Conservation (phyloP, 1,140 invertebrate species). For the Alviniconcha marisindica region DNA sequence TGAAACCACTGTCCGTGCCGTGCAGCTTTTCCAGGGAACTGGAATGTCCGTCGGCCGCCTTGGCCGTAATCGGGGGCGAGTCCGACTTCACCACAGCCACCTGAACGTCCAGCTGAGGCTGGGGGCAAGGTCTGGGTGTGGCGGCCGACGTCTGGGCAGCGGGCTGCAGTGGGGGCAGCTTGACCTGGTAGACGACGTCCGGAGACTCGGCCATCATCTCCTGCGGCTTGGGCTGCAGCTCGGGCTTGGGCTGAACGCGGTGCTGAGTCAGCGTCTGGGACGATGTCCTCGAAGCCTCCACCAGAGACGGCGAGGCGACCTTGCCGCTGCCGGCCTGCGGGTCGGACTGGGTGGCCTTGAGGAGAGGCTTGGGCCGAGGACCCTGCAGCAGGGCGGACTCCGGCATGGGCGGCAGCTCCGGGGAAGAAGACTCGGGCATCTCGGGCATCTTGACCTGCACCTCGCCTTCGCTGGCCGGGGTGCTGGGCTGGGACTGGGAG, state of each 20-base stretch:
- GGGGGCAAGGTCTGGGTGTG: no score
- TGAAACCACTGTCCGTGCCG: slow-evolving; percentile 24
- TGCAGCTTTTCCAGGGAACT: slow-evolving; percentile 17
- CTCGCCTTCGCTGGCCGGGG: slow-evolving; percentile 13
- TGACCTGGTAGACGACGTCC: neutral
- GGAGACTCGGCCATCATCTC: neutral
- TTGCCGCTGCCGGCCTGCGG: neutral
- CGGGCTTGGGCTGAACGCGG: neutral
- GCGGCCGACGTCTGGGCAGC: neutral
- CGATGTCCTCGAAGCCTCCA: slow-evolving; percentile 6
- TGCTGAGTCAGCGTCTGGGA: slow-evolving; percentile 7
- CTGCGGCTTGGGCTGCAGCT: neutral
- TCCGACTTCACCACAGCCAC: neutral
- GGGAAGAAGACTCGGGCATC: neutral
- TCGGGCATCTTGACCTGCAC: slow-evolving; percentile 2
- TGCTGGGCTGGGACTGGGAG: slow-evolving; percentile 26
- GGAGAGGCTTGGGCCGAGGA: neutral
- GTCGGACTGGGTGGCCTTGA: slow-evolving; percentile 26
- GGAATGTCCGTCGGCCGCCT: neutral
- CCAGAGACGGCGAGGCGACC: neutral
- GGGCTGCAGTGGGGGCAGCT: slow-evolving; percentile 9
- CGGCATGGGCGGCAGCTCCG: slow-evolving; percentile 3
- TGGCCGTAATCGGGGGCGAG: neutral
- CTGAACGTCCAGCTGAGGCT: neutral
- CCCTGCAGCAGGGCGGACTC: neutral